Base-by-base conservation (phyloP, 2,888 invertebrate genomes). In the Cylindroiulus punctatus region DNA sequence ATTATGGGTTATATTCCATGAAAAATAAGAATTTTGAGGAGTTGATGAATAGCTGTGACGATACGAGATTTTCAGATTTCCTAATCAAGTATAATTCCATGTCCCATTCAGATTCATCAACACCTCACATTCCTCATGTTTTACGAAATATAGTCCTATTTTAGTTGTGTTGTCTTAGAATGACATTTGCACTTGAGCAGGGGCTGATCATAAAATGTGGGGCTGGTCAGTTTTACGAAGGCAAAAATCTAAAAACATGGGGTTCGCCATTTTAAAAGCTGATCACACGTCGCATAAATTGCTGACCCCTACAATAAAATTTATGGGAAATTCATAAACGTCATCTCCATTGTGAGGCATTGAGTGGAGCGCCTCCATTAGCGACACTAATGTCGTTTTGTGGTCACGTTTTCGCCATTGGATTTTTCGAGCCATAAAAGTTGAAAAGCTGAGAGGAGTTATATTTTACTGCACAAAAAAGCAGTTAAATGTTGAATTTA, bases 321-420 rank as follows among this genome's bases (percentile, higher is more conserved):
- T 57, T 36, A 57, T n/a, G 52, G n/a, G 5, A n/a, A 19, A 57
- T 57, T 57, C n/a, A 57, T 57, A 57, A 19, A 57, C 12, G 19
- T 57, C 52, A 19, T 57, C 52, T 57, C n/a, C 52, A 57, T 57
- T 57, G n/a, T 57, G 52, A 57, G 2, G 52, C 52, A 57, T 57
- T 57, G 52, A n/a, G 52, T 17, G 12, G 17, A n/a, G 19, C 52
- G 0, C 2, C 52, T 57, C 52, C 52, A 57, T 57, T 57, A 57
- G 52, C 19, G n/a, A 2, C 52, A 17, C n/a, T 57, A 57, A 57
- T 57, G 52, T 57, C 52, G n/a, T 57, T 57, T 57, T 57, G 52
- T 57, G 52, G 52, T 57, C 52, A 57, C 52, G 52, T 57, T 57
- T n/a, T 57, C 52, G 52, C 52, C 52, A 57, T 57, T 57, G 52